Evolutionary conservation across 2,797 vertebrate species (phyloP), one percentile per base, ranked within the genome.

Genomic region (Arrhamphus sclerolepis): DNA sequence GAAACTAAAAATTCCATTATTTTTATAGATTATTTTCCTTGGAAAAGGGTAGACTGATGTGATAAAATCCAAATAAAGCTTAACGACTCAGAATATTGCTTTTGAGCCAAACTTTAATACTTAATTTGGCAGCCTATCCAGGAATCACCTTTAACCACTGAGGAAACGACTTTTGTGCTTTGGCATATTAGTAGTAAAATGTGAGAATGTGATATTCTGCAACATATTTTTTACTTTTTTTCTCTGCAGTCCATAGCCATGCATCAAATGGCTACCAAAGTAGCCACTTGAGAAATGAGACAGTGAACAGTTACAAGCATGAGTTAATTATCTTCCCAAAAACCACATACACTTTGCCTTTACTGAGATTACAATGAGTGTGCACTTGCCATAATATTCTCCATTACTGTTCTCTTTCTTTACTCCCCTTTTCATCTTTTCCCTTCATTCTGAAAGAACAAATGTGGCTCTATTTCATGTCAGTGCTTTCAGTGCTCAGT

Each of bases 381-480:
- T 26, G 6, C 13, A 10, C 13, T 34, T 11, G 31, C 31, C 31
- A 34, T 34, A 10, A 34, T 34, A 34, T 34, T 34, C 31, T 34
- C 9, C 31, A 11, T 34, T 1, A 9, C 3, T 49, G 3, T 38
- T 53, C 42, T 47, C 10, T 17, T 26, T 59, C 52, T 64, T 17
- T 22, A n/a, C 21, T 61, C n/a, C 42, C n/a, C 7, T 6, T 68
- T 73, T 72, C 4, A 50, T 43, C 18, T 48, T 38, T 31, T 10
- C 7, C 22, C 22, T 54, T 49, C 9, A 6, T 63, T 78, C 53
- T 65, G 49, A 22, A 50, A 70, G 18, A 70, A 59, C 58, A 44
- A 62, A 47, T 54, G 29, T 41, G 40, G 48, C 38, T 73, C 28
- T 19, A 54, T 65, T 65, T 77, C 26, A 66, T 26, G 22, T 54